These are phyloP conservation scores for Poliocrania exsul DNA, from an alignment of 2,797 vertebrate species.

Conservation along the genomic window DNA sequence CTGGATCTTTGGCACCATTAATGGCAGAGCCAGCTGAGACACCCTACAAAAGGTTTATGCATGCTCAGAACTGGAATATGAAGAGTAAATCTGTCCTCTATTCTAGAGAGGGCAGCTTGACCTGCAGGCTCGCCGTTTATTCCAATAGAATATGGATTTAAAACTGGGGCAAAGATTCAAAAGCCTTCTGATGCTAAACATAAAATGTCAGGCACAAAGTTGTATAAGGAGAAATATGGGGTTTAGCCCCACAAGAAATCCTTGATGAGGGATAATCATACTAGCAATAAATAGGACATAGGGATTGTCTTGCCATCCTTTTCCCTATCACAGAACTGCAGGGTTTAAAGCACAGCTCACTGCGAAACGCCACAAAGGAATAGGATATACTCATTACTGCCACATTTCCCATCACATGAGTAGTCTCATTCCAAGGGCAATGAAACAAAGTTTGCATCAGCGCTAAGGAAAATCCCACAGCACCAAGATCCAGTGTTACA, in stretches of 20 bases:
- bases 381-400: too few relatives aligned
- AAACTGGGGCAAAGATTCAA: neutral
- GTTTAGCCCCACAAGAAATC: neutral
- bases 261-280: neutral
- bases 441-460: neutral
- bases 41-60: neutral
- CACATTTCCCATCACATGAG: neutral
- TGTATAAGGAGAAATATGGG: neutral
- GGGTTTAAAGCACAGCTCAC: neutral
- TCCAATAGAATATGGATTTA: neutral
- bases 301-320: neutral
- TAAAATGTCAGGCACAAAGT: neutral
- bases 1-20: neutral
- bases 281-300: neutral
- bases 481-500: rapidly evolving
- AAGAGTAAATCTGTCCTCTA: neutral
- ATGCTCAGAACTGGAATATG: neutral
- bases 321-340: neutral
- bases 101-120: neutral
- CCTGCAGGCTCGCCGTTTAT: neutral
- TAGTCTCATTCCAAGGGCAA: too few relatives aligned
- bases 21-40: neutral
- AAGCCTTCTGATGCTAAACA: neutral
- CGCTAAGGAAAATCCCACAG: neutral
- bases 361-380: neutral